Percentiles rank a stretch among this genome's conserved stretches.
These are phyloP conservation scores for Microcebus jonahi DNA, from an alignment of 2,113 vertebrate genomes.

Conservation along the genomic window DNA sequence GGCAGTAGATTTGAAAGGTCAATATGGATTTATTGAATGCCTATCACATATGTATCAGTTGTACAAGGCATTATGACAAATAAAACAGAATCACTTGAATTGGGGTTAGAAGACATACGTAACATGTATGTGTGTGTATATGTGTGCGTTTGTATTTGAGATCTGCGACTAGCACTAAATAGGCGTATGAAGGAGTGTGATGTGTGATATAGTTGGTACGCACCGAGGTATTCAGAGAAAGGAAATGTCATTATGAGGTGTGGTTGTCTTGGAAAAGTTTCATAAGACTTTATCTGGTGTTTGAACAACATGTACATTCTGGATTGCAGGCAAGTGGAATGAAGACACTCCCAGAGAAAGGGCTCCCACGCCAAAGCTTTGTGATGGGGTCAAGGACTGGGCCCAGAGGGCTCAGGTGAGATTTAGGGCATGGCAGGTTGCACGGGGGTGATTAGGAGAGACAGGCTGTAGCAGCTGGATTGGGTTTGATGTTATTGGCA, in stretches of 20 bases:
- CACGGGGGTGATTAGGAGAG: neutral
- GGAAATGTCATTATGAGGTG: neutral
- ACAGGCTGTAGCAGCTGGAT: neutral
- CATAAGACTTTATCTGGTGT: neutral
- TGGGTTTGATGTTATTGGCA: neutral
- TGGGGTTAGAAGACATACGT: neutral
- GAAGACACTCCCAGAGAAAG: neutral
- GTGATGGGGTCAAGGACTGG: neutral
- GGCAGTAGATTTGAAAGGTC: neutral
- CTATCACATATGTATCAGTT: neutral
- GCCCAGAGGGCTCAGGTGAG: neutral
- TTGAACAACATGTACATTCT: neutral
- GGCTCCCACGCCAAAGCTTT: neutral
- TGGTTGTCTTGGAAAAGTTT: neutral
- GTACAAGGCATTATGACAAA: neutral
- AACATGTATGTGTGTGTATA: neutral
- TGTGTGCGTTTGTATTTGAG: neutral
- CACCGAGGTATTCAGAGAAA: neutral
- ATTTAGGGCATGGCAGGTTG: too few species aligned
- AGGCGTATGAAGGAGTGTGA: neutral
- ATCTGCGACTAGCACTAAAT: neutral
- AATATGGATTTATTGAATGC: neutral
- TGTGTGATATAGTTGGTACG: neutral
- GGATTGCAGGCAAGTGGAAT: neutral
- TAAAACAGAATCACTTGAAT: neutral